A percentile compares a stretch with the other conserved stretches of the same genome.
These are phyloP conservation scores for Thera britannica DNA, from an alignment of 2,888 invertebrate species.

Conservation along the genomic window DNA sequence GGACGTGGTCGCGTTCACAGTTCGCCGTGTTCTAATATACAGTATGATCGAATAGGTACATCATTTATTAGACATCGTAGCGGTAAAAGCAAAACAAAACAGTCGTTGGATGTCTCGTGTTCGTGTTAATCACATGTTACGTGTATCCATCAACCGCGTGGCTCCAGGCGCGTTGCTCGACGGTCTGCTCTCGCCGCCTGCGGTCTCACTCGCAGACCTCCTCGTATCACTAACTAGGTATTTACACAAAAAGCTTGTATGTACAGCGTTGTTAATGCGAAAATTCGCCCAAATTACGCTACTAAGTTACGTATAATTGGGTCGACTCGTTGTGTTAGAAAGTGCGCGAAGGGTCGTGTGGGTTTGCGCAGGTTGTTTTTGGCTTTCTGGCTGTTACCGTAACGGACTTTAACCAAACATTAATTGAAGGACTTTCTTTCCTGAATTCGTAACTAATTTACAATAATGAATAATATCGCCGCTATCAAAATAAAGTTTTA, in stretches of 20 bases:
- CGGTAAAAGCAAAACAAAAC: slow-evolving; percentile 84
- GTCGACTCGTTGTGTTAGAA: slow-evolving; percentile 49
- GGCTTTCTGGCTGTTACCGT: slow-evolving; percentile 12
- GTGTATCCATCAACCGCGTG: slow-evolving; percentile 47
- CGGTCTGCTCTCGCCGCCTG: slow-evolving; percentile 55
- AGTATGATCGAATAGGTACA: slow-evolving; percentile 66
- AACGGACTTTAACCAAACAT: slow-evolving; percentile 12
- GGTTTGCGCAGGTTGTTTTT: slow-evolving; percentile 31
- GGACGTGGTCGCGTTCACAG: slow-evolving; percentile 62
- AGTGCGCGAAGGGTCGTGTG: slow-evolving; percentile 29
- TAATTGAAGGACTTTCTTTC: slow-evolving; percentile 10
- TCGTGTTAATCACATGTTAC: slow-evolving; percentile 83
- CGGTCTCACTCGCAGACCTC: slow-evolving; percentile 42
- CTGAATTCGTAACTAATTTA: slow-evolving; percentile 15
- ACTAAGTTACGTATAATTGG: slow-evolving; percentile 74
- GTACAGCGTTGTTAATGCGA: slow-evolving; percentile 83
- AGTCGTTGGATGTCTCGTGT: slow-evolving; percentile 75
- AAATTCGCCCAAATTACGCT: slow-evolving; percentile 76
- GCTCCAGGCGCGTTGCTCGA: slow-evolving; percentile 52
- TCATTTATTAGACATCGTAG: slow-evolving; percentile 82
- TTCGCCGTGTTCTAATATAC: slow-evolving; percentile 65
- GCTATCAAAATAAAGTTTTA: background rate
- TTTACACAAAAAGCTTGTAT: slow-evolving; percentile 84
- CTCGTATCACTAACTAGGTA: slow-evolving; percentile 53
- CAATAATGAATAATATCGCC: slow-evolving; percentile 14